Evolutionary conservation across 2,113 vertebrate species (phyloP).

Genomic region (Phasianus colchicus): DNA sequence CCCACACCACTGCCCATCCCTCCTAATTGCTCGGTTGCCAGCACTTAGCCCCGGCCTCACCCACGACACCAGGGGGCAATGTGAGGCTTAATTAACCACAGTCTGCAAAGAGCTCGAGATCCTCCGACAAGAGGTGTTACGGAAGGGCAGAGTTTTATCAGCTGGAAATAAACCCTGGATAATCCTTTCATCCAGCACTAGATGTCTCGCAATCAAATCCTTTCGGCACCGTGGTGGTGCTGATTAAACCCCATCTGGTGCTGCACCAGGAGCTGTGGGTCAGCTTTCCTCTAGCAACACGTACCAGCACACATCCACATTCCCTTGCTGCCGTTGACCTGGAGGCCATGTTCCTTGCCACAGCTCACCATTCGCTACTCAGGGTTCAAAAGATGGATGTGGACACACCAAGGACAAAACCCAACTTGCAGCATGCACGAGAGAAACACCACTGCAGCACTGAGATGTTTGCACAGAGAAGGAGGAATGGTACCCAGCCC

Average conservation of each 20-base stretch:
- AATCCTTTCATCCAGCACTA: slow-evolving; percentile 68
- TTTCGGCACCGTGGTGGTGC: not conserved
- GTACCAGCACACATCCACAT: rapidly evolving
- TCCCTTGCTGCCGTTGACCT: not conserved
- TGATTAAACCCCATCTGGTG: slow-evolving; percentile 67
- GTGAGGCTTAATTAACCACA: slow-evolving; percentile 55
- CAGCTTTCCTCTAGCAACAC: not conserved
- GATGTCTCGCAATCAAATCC: slow-evolving; percentile 58
- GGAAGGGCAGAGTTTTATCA: slow-evolving; percentile 65
- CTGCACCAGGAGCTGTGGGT: not conserved
- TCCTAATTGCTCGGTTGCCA: not conserved
- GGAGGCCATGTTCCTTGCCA: not conserved
- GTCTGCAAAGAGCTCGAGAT: slow-evolving; percentile 44
- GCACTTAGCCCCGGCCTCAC: slow-evolving; percentile 5
- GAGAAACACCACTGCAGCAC: not conserved
- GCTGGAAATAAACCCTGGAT: slow-evolving; percentile 71
- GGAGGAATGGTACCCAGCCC: rapidly evolving
- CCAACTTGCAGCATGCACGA: rapidly evolving
- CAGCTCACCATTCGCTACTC: rapidly evolving
- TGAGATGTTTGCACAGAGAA: rapidly evolving
- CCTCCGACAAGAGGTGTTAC: slow-evolving; percentile 56
- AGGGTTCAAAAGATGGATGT: not conserved
- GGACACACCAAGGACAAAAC: not conserved
- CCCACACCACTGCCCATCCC: not conserved
- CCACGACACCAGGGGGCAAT: slow-evolving; percentile 37